Percentiles rank a stretch among this genome's conserved stretches.
Conservation (phyloP, 2,797 vertebrate species). For the Knipowitschia caucasica region DNA sequence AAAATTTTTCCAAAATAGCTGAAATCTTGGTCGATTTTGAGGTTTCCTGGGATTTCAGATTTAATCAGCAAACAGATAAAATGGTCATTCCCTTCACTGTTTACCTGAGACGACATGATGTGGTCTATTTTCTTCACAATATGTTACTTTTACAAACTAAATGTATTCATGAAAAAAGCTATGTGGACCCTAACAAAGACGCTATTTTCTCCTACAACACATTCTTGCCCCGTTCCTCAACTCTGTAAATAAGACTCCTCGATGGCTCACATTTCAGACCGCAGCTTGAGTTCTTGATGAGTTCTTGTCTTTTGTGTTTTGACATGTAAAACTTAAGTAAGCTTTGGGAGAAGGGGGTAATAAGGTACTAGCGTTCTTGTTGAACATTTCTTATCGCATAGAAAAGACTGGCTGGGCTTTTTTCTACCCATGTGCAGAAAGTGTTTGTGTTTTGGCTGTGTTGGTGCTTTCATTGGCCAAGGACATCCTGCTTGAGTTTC, state of each 20-base stretch:
- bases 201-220: not conserved
- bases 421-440: slow-evolving; percentile 34
- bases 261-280: not conserved
- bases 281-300: not conserved
- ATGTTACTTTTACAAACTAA: no score
- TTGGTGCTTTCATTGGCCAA: slow-evolving; percentile 20
- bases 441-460: slow-evolving; percentile 26
- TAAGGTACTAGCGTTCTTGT: slow-evolving; percentile 23
- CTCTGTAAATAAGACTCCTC: not conserved
- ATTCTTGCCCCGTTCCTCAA: not conserved
- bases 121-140: no score
- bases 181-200: no score
- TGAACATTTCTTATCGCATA: slow-evolving; percentile 40
- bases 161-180: no score
- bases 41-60: no score
- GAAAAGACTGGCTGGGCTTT: slow-evolving; percentile 32
- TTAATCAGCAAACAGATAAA: no score
- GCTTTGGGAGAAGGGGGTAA: slow-evolving; percentile 21
- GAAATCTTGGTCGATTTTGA: no score
- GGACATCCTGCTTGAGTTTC: slow-evolving; percentile 25
- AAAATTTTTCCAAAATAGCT: no score
- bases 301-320: slow-evolving; percentile 16
- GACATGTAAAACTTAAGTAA: slow-evolving; percentile 11
- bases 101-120: no score
- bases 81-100: no score